A percentile compares a stretch with the other conserved stretches of the same genome.
phyloP scores from a whole-genome alignment of 2,797 vertebrate species.

The Xenops minutus region DNA sequence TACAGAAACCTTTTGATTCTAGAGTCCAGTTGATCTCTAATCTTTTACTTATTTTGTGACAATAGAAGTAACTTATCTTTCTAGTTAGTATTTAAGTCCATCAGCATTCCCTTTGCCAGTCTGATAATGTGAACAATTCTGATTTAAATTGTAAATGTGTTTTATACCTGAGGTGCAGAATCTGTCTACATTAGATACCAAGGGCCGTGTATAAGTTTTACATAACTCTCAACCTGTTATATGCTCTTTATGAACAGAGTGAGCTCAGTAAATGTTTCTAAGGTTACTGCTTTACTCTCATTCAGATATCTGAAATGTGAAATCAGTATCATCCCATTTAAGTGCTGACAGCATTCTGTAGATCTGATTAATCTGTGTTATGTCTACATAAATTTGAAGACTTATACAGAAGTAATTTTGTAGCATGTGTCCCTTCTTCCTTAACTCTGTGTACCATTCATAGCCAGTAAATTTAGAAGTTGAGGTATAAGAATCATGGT shows the following conservation, averaged over 20 bases:
- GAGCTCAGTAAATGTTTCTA: not conserved
- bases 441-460: not conserved
- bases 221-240: not conserved
- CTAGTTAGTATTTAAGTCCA: not conserved
- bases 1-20: not conserved
- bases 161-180: not conserved
- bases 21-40: not conserved
- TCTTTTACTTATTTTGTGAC: not conserved
- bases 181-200: not conserved
- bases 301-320: not conserved
- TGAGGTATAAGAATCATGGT: not conserved
- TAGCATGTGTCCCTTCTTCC: not conserved
- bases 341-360: not conserved
- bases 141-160: not conserved
- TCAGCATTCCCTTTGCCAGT: not conserved
- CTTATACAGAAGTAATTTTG: not conserved
- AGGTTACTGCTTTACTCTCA: not conserved
- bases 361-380: not conserved
- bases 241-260: not conserved
- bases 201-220: not conserved
- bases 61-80: not conserved
- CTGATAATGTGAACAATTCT: not conserved
- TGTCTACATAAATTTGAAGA: not conserved
- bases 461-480: not conserved
- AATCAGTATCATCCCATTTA: not conserved